Conservation (phyloP, 1,140 invertebrate species). For the Brachionus angularis region DNA sequence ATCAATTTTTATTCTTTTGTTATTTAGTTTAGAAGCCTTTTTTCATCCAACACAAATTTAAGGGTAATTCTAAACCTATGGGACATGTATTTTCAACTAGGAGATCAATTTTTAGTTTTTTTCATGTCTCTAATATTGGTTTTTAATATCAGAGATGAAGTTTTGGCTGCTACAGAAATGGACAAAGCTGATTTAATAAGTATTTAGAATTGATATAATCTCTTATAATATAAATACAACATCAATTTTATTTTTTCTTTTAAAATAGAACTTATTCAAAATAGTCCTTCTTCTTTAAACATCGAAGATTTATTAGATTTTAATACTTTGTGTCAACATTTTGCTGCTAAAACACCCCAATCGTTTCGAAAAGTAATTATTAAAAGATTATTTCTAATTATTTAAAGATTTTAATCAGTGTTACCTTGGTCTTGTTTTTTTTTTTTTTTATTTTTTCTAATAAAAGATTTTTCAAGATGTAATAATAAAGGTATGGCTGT, state of each 20-base stretch:
- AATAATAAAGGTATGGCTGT: neutral
- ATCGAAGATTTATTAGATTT: constrained; percentile 67
- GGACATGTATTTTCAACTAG: constrained; percentile 93
- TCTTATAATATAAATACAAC: too few species aligned
- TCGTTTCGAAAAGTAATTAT: constrained; percentile 72
- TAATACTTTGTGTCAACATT: constrained; percentile 90
- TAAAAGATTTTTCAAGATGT: neutral
- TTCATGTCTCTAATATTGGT: constrained; percentile 77
- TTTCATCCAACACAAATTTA: constrained; percentile 77
- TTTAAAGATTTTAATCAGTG: neutral
- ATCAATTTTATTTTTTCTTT: neutral
- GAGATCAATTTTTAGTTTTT: constrained; percentile 90
- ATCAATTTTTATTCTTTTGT: constrained; percentile 44
- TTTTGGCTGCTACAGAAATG: constrained; percentile 46
- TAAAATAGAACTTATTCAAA: constrained; percentile 66
- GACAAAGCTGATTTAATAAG: constrained; percentile 47
- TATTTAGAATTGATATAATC: constrained; percentile 29
- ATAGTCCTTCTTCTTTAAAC: constrained; percentile 68
- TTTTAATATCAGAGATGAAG: constrained; percentile 46
- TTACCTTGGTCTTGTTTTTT: too few species aligned
- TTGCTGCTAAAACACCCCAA: constrained; percentile 80
- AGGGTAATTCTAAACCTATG: constrained; percentile 84
- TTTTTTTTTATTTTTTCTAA: neutral
- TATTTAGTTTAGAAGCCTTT: constrained; percentile 74
- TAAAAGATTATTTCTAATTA: neutral